Evolutionary conservation across 2,113 vertebrate species (phyloP).

Genomic region (Embiotoca jacksoni): DNA sequence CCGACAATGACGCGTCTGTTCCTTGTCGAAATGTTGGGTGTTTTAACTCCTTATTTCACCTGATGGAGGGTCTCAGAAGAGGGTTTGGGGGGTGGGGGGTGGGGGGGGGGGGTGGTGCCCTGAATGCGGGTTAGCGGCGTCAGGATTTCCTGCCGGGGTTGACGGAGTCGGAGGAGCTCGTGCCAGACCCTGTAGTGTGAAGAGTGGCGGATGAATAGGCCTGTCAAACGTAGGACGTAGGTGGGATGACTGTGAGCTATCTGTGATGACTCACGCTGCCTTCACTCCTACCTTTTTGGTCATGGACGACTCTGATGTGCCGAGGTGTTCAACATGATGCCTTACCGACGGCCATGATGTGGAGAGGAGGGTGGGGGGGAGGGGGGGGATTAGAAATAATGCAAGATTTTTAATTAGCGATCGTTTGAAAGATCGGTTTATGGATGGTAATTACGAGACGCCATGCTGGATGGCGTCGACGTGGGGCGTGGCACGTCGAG

Average conservation of each 20-base stretch:
- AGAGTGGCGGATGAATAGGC: slow-evolving; percentile 55
- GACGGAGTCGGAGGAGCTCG: slow-evolving; percentile 40
- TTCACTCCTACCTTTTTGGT: slow-evolving; percentile 66
- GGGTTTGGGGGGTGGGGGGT: neutral
- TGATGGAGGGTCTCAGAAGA: slow-evolving; percentile 8
- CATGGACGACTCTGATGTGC: slow-evolving; percentile 53
- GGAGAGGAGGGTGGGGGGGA: no score
- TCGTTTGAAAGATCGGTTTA: slow-evolving; percentile 11
- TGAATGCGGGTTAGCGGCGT: slow-evolving; percentile 10
- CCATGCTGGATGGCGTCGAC: slow-evolving; percentile 10
- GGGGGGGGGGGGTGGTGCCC: no score
- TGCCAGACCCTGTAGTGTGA: slow-evolving; percentile 12
- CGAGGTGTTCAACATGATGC: slow-evolving; percentile 40
- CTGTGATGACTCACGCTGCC: slow-evolving; percentile 73
- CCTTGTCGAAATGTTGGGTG: slow-evolving; percentile 22
- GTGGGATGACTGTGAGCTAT: slow-evolving; percentile 66
- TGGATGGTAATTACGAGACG: slow-evolving; percentile 30
- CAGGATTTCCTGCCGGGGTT: slow-evolving; percentile 38
- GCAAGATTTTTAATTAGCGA: slow-evolving; percentile 23
- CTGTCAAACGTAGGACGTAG: slow-evolving; percentile 61
- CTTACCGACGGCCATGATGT: neutral
- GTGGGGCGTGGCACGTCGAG: slow-evolving; percentile 42
- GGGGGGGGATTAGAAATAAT: neutral
- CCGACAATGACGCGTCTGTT: neutral
- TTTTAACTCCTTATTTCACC: slow-evolving; percentile 24